Evolutionary conservation across 2,113 vertebrate species (phyloP).

Genomic region (Seriola dumerili): DNA sequence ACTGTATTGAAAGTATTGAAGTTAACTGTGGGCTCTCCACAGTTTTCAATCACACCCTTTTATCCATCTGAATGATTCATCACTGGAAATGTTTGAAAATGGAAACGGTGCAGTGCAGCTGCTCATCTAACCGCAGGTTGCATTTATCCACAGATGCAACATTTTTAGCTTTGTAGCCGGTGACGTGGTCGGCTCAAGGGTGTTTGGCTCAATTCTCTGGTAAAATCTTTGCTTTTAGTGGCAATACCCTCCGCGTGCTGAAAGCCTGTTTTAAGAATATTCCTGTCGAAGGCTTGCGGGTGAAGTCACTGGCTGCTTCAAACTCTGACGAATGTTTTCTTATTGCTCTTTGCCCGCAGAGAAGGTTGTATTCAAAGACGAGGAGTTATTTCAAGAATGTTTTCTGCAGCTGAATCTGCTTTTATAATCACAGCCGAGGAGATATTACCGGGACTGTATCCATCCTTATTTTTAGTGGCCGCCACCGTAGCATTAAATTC

Average conservation of each 20-base stretch:
- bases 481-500: constrained; percentile 9
- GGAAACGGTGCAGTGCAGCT: constrained; percentile 63
- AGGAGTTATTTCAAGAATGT: constrained; percentile 81
- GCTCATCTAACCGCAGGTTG: constrained; percentile 43
- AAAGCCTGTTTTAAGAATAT: constrained; percentile 56
- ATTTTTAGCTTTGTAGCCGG: constrained; percentile 40
- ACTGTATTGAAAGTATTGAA: background rate
- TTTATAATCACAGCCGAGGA: constrained; percentile 68
- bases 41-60: constrained; percentile 36
- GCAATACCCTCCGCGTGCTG: constrained; percentile 42
- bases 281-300: constrained; percentile 46
- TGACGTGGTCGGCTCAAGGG: constrained; percentile 40
- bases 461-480: constrained; percentile 33
- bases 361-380: constrained; percentile 58
- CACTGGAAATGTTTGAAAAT: constrained; percentile 69
- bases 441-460: constrained; percentile 38
- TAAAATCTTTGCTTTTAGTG: constrained; percentile 62
- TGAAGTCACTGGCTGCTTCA: constrained; percentile 71
- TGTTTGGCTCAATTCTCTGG: constrained; percentile 38
- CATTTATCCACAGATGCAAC: constrained; percentile 41
- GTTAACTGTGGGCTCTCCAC: background rate
- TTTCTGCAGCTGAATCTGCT: constrained; percentile 75
- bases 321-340: constrained; percentile 73
- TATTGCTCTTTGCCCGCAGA: constrained; percentile 73
- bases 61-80: constrained; percentile 59